These are phyloP conservation scores for Anthoscopus minutus DNA, from an alignment of 2,113 vertebrate genomes.

Conservation along the genomic window DNA sequence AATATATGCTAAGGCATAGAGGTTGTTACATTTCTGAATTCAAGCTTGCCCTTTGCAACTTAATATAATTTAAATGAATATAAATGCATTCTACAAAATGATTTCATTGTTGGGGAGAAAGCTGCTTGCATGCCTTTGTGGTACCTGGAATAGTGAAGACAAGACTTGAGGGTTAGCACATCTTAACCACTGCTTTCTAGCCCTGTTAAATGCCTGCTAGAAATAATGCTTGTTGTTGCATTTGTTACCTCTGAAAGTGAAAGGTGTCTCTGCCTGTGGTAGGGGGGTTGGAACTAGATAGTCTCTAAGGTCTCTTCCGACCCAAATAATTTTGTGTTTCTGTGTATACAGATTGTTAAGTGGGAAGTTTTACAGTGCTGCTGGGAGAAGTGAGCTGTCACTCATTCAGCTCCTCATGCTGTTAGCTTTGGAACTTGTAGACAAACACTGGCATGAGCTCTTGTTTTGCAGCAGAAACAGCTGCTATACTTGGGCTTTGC, in stretches of 20 bases:
- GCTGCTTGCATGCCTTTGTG: neutral
- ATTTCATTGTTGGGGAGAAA: neutral
- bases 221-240: neutral
- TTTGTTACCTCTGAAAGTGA: neutral
- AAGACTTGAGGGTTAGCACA: neutral
- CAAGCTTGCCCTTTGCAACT: neutral
- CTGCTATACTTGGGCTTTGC: fast-evolving
- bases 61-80: neutral
- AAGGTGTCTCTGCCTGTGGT: neutral
- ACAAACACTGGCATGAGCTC: neutral
- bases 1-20: neutral
- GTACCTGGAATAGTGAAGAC: neutral
- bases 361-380: neutral
- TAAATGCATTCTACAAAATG: neutral
- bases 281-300: neutral
- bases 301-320: neutral
- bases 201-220: neutral
- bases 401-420: neutral
- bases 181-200: neutral
- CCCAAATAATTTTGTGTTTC: neutral
- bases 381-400: neutral
- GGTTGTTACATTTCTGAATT: neutral
- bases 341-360: neutral
- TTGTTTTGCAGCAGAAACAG: neutral
- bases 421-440: neutral